Conservation (phyloP, 2,888 invertebrate genomes). For the Spilarctia lutea region DNA sequence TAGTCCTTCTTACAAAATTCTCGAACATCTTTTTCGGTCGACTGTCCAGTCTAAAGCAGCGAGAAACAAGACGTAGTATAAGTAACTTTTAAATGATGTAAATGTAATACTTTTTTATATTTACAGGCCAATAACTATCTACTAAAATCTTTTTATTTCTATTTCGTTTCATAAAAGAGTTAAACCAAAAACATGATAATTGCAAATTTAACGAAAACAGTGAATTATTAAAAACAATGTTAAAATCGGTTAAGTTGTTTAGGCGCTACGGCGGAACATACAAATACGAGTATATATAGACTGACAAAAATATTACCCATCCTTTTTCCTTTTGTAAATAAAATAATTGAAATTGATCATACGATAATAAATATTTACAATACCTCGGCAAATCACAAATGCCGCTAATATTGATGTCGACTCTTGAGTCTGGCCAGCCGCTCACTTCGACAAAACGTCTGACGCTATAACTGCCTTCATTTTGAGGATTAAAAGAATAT, state of each 20-base stretch:
- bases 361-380: background rate
- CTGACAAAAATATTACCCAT: too few species aligned
- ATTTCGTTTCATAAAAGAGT: background rate
- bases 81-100: background rate
- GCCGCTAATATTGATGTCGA: constrained; percentile 69
- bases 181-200: background rate
- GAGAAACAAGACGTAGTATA: constrained; percentile 14
- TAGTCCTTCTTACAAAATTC: constrained; percentile 74
- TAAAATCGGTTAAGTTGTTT: too few species aligned
- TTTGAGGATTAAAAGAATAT: constrained; percentile 76
- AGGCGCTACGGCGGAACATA: too few species aligned
- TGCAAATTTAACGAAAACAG: background rate
- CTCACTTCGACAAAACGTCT: constrained; percentile 78
- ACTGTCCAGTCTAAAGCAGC: constrained; percentile 71
- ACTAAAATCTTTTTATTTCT: too few species aligned
- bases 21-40: constrained; percentile 83
- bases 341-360: too few species aligned
- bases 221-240: background rate
- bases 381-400: constrained; percentile 81
- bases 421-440: constrained; percentile 80
- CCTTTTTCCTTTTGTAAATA: too few species aligned
- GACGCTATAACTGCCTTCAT: constrained; percentile 73
- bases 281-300: too few species aligned
- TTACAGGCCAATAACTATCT: too few species aligned
- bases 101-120: background rate